phyloP scores from a whole-genome alignment of 2,888 invertebrate genomes.

The Pyrochroa serraticornis region DNA sequence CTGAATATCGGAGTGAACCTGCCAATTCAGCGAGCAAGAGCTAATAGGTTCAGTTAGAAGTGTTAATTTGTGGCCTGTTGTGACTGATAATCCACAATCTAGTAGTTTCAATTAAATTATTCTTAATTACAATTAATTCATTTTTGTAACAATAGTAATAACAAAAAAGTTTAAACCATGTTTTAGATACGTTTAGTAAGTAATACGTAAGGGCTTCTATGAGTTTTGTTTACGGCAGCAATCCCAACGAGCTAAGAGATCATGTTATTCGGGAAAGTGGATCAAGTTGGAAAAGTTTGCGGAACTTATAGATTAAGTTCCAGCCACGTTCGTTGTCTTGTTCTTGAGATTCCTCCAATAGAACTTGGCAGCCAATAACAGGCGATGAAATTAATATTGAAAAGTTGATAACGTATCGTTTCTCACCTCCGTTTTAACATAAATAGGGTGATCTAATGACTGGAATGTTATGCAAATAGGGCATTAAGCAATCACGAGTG shows the following conservation, averaged over 20 bases:
- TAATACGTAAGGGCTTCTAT: slow-evolving; percentile 28
- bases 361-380: not conserved
- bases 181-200: slow-evolving; percentile 22
- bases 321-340: slow-evolving; percentile 20
- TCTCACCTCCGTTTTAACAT: slow-evolving; percentile 7
- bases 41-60: slow-evolving; percentile 27
- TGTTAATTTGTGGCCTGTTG: slow-evolving; percentile 35
- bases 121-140: slow-evolving; percentile 6
- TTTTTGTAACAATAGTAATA: too few relatives aligned
- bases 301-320: slow-evolving; percentile 29
- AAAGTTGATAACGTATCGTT: not conserved
- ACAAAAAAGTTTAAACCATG: slow-evolving; percentile 17
- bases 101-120: slow-evolving; percentile 26
- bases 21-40: slow-evolving; percentile 15
- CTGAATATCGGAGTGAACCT: slow-evolving; percentile 19
- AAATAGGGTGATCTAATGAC: slow-evolving; percentile 16
- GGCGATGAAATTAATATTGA: too few relatives aligned
- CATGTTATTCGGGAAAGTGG: slow-evolving; percentile 32
- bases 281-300: slow-evolving; percentile 31
- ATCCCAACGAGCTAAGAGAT: slow-evolving; percentile 26
- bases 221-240: slow-evolving; percentile 33
- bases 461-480: slow-evolving; percentile 30
- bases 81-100: slow-evolving; percentile 30
- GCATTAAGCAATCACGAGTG: slow-evolving; percentile 31
- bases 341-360: slow-evolving; percentile 17